Base-by-base conservation (phyloP, 2,888 invertebrate genomes). In the Habrosyne pyritoides region DNA sequence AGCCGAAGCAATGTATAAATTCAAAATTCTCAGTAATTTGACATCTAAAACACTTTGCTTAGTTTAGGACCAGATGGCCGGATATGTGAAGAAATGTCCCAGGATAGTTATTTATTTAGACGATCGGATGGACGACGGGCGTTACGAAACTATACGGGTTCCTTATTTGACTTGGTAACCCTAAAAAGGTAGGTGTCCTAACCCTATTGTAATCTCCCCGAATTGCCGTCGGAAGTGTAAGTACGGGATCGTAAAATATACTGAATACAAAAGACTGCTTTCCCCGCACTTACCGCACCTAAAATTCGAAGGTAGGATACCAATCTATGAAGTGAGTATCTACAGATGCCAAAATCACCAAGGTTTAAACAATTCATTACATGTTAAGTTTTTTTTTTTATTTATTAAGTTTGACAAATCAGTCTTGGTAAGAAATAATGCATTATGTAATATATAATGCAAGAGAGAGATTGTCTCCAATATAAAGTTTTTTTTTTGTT, bases 221-320 rank as follows among this genome's bases (percentile, higher is more conserved):
- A n/a, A 47, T 47, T 7, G 22, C 47, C 47, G 22, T 7, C 47
- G 8, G 22, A 47, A 47, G 22, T 18, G 46, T 47, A 22, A 12
- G 47, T 47, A 21, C 22, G 47, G 47, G n/a, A 12, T 47, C 47
- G 47, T 47, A 47, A 47, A 47, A 22, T 47, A n/a, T n/a, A n/a
- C 21, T 4, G 22, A n/a, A 21, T 47, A 22, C 22, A 47, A 47
- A 47, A 42, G 36, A 10, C 14, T 42, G 8, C 18, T 42, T 42
- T 42, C 5, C 36, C 36, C 36, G 14, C 36, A 42, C 36, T 33
- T 12, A 10, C 33, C 33, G 10, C 33, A 33, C 33, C 4, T 33
- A 10, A 33, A 10, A 33, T 33, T 12, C 10, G 12, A 12, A 33
- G 12, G 7, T n/a, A 7, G 18, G 14, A 42, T 42, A 14, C 14